Conservation (phyloP, 2,113 vertebrate genomes). For the Atrichornis clamosus region DNA sequence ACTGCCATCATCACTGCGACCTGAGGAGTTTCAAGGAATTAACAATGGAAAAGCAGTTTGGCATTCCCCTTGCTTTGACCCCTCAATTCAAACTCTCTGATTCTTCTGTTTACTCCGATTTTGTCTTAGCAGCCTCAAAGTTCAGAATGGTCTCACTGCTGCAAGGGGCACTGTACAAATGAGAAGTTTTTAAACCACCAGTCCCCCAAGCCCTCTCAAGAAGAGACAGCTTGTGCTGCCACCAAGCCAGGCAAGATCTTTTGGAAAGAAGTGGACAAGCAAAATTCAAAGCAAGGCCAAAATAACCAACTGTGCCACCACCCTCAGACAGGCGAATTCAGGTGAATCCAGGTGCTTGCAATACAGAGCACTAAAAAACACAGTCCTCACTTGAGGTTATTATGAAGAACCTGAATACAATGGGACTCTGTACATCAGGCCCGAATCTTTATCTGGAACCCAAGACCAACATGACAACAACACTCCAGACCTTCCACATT, state of each 20-base stretch:
- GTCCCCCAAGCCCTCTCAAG: background rate
- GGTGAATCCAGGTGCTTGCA: background rate
- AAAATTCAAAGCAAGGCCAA: background rate
- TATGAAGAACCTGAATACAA: background rate
- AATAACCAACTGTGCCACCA: background rate
- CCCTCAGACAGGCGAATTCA: background rate
- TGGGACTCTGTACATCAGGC: background rate
- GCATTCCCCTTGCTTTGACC: background rate
- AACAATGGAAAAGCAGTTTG: background rate
- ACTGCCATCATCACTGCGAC: background rate
- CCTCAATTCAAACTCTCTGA: background rate
- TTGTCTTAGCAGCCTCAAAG: background rate
- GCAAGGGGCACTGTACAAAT: fast-evolving
- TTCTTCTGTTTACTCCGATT: background rate
- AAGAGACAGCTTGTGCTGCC: background rate
- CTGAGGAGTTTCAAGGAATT: background rate
- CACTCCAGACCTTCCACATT: background rate
- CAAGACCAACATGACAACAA: fast-evolving
- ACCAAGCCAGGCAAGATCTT: background rate
- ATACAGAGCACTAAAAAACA: background rate
- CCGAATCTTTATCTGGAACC: background rate
- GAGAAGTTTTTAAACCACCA: background rate
- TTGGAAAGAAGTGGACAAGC: background rate
- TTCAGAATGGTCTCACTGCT: background rate
- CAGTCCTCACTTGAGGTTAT: background rate